Base-by-base conservation (phyloP, 2,113 vertebrate genomes). In the Saimiri boliviensis region DNA sequence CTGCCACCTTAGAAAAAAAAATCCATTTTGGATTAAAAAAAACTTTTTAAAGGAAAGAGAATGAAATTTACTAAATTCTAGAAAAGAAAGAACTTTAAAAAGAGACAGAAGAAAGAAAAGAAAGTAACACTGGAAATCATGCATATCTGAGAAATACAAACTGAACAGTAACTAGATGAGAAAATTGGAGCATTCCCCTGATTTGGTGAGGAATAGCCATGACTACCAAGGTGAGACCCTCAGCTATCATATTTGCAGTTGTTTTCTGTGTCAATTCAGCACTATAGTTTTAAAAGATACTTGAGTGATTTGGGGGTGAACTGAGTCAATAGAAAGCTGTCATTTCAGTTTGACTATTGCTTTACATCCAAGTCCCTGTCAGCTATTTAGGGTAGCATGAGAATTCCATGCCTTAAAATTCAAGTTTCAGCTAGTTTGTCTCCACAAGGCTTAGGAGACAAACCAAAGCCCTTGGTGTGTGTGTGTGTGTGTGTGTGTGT, bases 1-100 rank as follows among this genome's bases (percentile, higher is more conserved):
- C 27, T 63, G 60, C 60, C 27, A 32, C 27, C 27, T 63, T 63
- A 30, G 60, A 14, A 63, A 63, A 63, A 54, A 63, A 63, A 63
- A 63, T 63, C 60, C 12, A 63, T 63, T 63, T 63, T 14, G 12
- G 60, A 30, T 63, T 30, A 14, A 74, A 70, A 63, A 35, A 16
- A 32, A 74, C 74, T n/a, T 92, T 70, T 76, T 76, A 86, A 95
- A 32, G 73, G 40, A 77, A 95, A 90, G 81, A 83, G 45, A 71
- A 52, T 79, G 68, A 87, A 92, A 86, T 25, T 71, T 92, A 92
- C 32, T n/a, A 86, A 54, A 20, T 83, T 70, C 54, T 60, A 86
- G 66, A 90, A 94, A 83, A 91, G 30, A 71, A 86, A 79, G 11
- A 47, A 63, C 60, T 63, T 63, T 27, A 30, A 63, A 63, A 63